Evolutionary conservation across 2,888 invertebrate species (phyloP), one percentile per base, ranked within the genome.

Genomic region (Epinotia ramella): DNA sequence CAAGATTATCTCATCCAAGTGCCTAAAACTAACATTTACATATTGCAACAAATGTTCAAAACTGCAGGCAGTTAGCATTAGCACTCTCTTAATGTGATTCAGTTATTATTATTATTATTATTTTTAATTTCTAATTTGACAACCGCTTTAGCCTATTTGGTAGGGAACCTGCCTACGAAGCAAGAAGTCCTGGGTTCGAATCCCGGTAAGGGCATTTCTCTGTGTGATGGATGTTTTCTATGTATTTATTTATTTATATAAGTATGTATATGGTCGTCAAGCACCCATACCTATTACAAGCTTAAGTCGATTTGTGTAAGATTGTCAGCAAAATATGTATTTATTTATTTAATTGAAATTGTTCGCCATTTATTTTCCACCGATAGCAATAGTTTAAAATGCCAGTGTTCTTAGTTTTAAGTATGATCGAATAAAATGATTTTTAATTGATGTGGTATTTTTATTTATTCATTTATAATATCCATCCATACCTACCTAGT

Each of bases 331-430:
- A 3, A 3, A 28, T 28, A 28, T 28, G 3, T 28, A 28, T 28
- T 28, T 28, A 28, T 28, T 20, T 3, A 24, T 20, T 12, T 1
- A 44, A 44, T 49, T 49, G 0, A 49, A 49, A 56, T 56, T 67
- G 33, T 66, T 67, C 12, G 4, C 6, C 16, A 18, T 56, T 60
- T 28, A 7, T 7, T 20, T 12, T 53, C 49, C 44, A 53, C 40
- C 60, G 20, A 63, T 60, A 57, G 18, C 33, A 18, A 46, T 40
- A 68, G 20, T 71, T 59, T 28, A 18, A 74, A 53, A 24, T 75
- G 75, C 28, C 74, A 64, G 64, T 71, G 40, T 66, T 60, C 40
- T 75, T 75, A 75, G 75, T 33, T 66, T 70, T 75, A 75, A 75
- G 70, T 56, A 60, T 75, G 75, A 70, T 49, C 16, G 49, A 73